Evolutionary conservation across 1,140 invertebrate species (phyloP), one percentile per base, ranked within the genome.

Genomic region (Cecropterus lyciades): DNA sequence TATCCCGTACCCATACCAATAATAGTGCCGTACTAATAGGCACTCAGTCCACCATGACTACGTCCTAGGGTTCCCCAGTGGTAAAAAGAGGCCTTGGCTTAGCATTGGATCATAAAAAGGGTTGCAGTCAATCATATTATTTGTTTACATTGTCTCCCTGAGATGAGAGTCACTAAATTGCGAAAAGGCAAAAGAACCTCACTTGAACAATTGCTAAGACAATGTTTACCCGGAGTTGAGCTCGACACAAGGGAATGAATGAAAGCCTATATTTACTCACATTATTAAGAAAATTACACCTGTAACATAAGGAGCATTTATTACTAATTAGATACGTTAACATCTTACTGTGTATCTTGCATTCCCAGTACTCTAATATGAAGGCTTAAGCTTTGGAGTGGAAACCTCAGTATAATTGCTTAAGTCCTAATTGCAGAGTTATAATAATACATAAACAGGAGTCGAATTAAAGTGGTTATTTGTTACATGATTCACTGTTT

Each of bases 261-360:
- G 43, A 49, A 56, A 14, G 52, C 42, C 24, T 68, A 56, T 63
- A 59, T 69, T 69, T 64, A 57, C 60, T 57, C 48, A 46, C 49
- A 64, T 63, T 53, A 64, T 69, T 64, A 63, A 64, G 67, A 57
- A 69, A 69, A 69, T 69, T 69, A 69, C 62, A 63, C 59, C 59
- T 49, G 59, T 63, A 69, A 63, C 57, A 57, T 48, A 60, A 46
- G 49, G 52, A 27, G 67, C 59, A 57, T 69, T 64, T 46, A 10
- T 55, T 48, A 27, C 48, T 69, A 51, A 69, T 69, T 57, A 60
- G 27, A 48, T 33, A 46, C 24, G 27, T 48, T 60, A 60, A 60
- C 45, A 46, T 60, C 14, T 48, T 60, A 33, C 14, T 49, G 57
- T 33, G 24, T 45, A 30, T 9, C 24, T 48, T 60, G 8, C 14